phyloP scores from a whole-genome alignment of 1,140 invertebrate species.

The Drosophila santomea region DNA sequence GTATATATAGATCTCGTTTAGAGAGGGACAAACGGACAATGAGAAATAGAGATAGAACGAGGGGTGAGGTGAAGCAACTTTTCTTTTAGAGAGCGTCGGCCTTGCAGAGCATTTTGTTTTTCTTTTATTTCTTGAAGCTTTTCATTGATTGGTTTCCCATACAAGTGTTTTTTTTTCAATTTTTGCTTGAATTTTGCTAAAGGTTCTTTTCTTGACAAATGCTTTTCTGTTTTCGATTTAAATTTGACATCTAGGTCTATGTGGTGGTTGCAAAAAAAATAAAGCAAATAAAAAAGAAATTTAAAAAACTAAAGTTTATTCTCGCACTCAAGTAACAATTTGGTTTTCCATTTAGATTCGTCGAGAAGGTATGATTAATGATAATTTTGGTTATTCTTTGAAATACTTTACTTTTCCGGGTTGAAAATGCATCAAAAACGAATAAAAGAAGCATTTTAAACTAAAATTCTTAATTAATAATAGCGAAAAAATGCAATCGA shows the following conservation, averaged over 20 bases:
- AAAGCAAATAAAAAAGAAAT: not conserved
- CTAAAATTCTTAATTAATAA: not conserved
- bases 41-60: slow-evolving; percentile 7
- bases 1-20: slow-evolving; percentile 24
- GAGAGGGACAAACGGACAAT: slow-evolving; percentile 12
- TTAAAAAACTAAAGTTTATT: slow-evolving; percentile 23
- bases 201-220: slow-evolving; percentile 9
- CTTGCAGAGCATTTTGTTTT: slow-evolving; percentile 31
- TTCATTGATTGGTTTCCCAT: slow-evolving; percentile 32
- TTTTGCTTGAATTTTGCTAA: slow-evolving; percentile 23
- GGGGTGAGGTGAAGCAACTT: slow-evolving; percentile 43
- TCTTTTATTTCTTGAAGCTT: slow-evolving; percentile 21
- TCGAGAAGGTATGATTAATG: slow-evolving; percentile 5
- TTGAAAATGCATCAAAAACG: slow-evolving; percentile 14
- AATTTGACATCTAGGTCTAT: slow-evolving; percentile 16
- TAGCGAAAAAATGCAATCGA: slow-evolving; percentile 19
- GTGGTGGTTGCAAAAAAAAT: slow-evolving; percentile 3
- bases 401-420: slow-evolving; percentile 7
- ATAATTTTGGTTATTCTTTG: slow-evolving; percentile 5
- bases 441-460: slow-evolving; percentile 12
- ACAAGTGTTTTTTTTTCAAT: not conserved
- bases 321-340: slow-evolving; percentile 1
- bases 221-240: slow-evolving; percentile 9
- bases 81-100: slow-evolving; percentile 38
- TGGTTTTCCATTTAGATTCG: not conserved